Evolutionary conservation across 2,888 invertebrate genomes (phyloP).

Genomic region (Paralinhomoeus sp.): DNA sequence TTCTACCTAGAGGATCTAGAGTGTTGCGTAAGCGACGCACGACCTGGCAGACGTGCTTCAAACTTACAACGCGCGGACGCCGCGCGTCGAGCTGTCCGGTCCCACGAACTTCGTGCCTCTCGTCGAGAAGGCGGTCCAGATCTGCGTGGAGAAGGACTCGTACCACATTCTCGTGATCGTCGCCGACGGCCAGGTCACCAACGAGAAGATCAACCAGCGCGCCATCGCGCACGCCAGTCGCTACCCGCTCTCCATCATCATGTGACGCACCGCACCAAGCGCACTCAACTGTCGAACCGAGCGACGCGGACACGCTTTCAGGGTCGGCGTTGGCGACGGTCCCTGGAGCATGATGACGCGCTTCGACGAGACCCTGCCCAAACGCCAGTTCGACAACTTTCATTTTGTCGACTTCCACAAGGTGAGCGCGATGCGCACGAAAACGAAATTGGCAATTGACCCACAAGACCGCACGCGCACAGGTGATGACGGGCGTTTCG

Average conservation of each 20-base stretch:
- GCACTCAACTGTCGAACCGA: no score
- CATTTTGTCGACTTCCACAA: slow-evolving; percentile 33
- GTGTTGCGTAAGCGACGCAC: no score
- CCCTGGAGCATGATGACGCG: slow-evolving; percentile 34
- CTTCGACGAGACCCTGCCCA: slow-evolving; percentile 32
- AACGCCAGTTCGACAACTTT: slow-evolving; percentile 34
- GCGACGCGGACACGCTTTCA: no score
- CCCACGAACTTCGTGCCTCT: slow-evolving; percentile 35
- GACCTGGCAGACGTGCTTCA: no score
- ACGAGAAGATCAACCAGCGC: slow-evolving; percentile 29
- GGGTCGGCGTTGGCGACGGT: slow-evolving; percentile 34
- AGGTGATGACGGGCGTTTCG: slow-evolving; percentile 7
- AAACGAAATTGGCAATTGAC: no score
- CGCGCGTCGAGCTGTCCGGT: slow-evolving; percentile 30
- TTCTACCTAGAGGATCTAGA: no score
- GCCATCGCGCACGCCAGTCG: slow-evolving; percentile 33
- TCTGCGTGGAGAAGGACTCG: slow-evolving; percentile 27
- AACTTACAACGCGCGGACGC: slow-evolving; percentile 30
- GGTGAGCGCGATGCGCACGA: slow-evolving; percentile 12
- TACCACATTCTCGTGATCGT: slow-evolving; percentile 34
- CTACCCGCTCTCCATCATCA: slow-evolving; percentile 32
- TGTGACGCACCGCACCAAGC: no score
- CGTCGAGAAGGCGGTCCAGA: slow-evolving; percentile 31
- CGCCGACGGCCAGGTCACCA: slow-evolving; percentile 34
- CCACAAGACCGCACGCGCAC: no score